phyloP scores from a whole-genome alignment of 2,888 invertebrate species.

The Dastarcus helophoroides region DNA sequence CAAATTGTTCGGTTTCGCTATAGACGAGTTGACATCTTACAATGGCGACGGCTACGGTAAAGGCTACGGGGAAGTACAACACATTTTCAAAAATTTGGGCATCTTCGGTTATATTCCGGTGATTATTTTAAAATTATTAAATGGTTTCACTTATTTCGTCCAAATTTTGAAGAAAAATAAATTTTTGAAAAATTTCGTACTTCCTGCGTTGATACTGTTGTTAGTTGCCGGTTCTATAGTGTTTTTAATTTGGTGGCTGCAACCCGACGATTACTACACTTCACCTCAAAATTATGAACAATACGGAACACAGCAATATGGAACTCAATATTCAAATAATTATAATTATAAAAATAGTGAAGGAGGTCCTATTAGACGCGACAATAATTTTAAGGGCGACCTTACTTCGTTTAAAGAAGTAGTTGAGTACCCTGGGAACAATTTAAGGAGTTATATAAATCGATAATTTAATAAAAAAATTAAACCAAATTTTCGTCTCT shows the following conservation, averaged over 20 bases:
- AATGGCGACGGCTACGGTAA: conserved; percentile 15
- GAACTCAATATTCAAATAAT: conserved; percentile 2
- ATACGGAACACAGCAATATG: too few species aligned
- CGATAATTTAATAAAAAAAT: too few species aligned
- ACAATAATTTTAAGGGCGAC: conserved; percentile 4
- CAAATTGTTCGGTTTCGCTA: conserved; percentile 23
- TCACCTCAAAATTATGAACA: conserved; percentile 1
- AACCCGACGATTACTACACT: conserved; percentile 18
- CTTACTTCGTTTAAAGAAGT: too few species aligned
- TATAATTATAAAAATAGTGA: conserved; percentile 11
- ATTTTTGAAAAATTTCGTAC: conserved; percentile 30
- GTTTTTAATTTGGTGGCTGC: conserved; percentile 33
- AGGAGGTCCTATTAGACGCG: conserved; percentile 9
- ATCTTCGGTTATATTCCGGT: conserved; percentile 29
- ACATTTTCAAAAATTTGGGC: conserved; percentile 24
- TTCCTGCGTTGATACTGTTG: conserved; percentile 26
- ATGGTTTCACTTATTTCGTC: conserved; percentile 25
- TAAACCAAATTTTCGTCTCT: too few species aligned
- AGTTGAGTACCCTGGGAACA: too few species aligned
- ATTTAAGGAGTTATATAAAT: too few species aligned
- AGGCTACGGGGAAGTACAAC: conserved; percentile 15
- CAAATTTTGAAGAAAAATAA: conserved; percentile 27
- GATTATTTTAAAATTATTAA: conserved; percentile 27
- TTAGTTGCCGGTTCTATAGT: conserved; percentile 27
- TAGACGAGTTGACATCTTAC: conserved; percentile 14